These are phyloP conservation scores for Triplophysa siluroides DNA, from an alignment of 2,113 vertebrate genomes.

Conservation along the genomic window DNA sequence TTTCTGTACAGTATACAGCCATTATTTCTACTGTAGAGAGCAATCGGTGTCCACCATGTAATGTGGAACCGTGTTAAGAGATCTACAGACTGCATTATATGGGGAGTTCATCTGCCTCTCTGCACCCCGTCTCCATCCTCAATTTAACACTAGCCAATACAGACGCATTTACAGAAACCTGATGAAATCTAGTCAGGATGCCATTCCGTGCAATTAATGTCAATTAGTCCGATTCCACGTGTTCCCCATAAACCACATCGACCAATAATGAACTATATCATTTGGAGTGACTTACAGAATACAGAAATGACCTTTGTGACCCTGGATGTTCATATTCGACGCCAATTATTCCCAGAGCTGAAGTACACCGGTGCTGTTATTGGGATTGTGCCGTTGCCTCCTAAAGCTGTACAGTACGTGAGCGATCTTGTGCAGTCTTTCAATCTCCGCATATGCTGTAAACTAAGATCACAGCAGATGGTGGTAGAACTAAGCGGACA, in stretches of 20 bases:
- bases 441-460: constrained; percentile 22
- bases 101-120: constrained; percentile 49
- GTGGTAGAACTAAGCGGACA: constrained; percentile 30
- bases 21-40: constrained; percentile 8
- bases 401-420: background rate
- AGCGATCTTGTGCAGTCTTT: background rate
- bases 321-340: constrained; percentile 30
- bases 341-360: constrained; percentile 13
- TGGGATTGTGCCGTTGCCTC: background rate
- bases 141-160: constrained; percentile 44
- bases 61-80: constrained; percentile 17
- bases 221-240: constrained; percentile 46
- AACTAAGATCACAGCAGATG: constrained; percentile 37
- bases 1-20: constrained; percentile 21
- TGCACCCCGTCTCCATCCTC: constrained; percentile 31
- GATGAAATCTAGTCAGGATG: constrained; percentile 26
- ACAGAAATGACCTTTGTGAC: constrained; percentile 37
- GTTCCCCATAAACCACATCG: constrained; percentile 17
- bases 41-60: constrained; percentile 7
- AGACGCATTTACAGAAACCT: constrained; percentile 38
- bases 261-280: constrained; percentile 35
- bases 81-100: constrained; percentile 33
- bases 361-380: background rate
- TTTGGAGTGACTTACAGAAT: constrained; percentile 40
- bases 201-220: constrained; percentile 45